These are phyloP conservation scores for Euschistus heros DNA, from an alignment of 1,140 invertebrate genomes.

Conservation along the genomic window DNA sequence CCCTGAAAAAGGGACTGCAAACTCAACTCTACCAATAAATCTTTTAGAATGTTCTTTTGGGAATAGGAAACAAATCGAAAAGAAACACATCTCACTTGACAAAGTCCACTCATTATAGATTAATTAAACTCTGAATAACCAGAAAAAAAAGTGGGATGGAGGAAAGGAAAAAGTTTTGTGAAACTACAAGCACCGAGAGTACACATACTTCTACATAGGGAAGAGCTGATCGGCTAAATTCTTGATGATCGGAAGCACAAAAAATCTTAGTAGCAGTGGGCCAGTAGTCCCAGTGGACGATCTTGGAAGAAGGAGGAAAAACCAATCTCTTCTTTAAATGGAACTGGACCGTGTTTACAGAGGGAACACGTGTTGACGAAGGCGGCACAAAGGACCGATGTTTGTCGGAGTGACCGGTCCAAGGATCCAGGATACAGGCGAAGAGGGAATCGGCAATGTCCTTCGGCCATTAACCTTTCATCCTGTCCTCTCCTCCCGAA, in stretches of 20 bases:
- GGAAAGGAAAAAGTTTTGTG: not conserved
- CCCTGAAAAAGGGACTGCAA: too few relatives aligned
- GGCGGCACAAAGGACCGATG: not conserved
- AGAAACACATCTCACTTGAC: not conserved
- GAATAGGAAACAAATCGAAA: not conserved
- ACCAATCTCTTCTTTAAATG: slow-evolving; percentile 8
- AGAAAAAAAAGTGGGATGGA: not conserved
- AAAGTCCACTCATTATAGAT: slow-evolving; percentile 3
- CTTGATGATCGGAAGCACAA: slow-evolving; percentile 6
- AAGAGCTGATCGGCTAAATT: not conserved
- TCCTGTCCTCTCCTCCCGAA: not conserved
- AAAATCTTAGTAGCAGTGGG: slow-evolving; percentile 2
- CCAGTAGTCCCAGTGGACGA: not conserved
- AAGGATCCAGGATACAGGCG: not conserved
- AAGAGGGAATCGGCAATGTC: slow-evolving; percentile 8
- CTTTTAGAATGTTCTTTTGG: too few relatives aligned
- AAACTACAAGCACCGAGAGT: too few relatives aligned
- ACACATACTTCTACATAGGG: too few relatives aligned
- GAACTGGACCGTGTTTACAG: slow-evolving; percentile 1
- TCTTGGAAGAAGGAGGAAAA: not conserved
- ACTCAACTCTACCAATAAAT: too few relatives aligned
- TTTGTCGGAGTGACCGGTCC: not conserved
- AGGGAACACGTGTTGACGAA: slow-evolving; percentile 4
- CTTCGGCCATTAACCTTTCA: slow-evolving; percentile 9
- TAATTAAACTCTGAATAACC: slow-evolving; percentile 3